These are phyloP conservation scores for Ladona fulva DNA, from an alignment of 1,140 invertebrate species.

Conservation along the genomic window DNA sequence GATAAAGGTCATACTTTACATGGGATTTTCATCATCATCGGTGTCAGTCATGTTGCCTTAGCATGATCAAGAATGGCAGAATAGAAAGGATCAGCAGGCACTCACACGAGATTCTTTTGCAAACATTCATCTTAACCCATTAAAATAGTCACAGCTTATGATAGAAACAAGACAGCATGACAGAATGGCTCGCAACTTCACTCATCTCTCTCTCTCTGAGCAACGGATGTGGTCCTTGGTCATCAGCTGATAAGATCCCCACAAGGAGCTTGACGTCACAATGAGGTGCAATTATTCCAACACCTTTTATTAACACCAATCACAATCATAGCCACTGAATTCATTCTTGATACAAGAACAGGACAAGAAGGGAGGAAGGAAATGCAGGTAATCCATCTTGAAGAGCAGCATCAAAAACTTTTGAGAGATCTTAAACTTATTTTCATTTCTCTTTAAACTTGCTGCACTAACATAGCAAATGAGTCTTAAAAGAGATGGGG, in stretches of 20 bases:
- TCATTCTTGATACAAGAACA: constrained; percentile 10
- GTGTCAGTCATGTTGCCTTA: too few relatives aligned
- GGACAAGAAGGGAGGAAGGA: background rate
- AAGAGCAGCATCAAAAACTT: background rate
- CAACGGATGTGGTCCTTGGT: background rate
- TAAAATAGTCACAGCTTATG: background rate
- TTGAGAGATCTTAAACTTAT: background rate
- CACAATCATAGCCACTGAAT: background rate
- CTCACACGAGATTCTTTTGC: background rate
- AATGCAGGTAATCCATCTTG: background rate
- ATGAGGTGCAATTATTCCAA: background rate
- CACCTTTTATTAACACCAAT: background rate
- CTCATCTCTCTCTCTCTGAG: background rate
- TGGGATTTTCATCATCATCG: too few relatives aligned
- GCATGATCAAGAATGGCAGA: too few relatives aligned
- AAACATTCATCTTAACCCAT: background rate
- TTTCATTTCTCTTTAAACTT: background rate
- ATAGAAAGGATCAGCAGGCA: too few relatives aligned
- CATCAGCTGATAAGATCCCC: background rate
- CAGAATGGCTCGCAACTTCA: background rate
- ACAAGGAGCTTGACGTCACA: background rate
- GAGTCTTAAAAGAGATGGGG: background rate
- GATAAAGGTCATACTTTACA: too few relatives aligned
- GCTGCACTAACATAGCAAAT: background rate
- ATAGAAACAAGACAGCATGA: background rate